Base-by-base conservation (phyloP, 53 echinoderm and acorn worm species). In the Pentamera pediparva region DNA sequence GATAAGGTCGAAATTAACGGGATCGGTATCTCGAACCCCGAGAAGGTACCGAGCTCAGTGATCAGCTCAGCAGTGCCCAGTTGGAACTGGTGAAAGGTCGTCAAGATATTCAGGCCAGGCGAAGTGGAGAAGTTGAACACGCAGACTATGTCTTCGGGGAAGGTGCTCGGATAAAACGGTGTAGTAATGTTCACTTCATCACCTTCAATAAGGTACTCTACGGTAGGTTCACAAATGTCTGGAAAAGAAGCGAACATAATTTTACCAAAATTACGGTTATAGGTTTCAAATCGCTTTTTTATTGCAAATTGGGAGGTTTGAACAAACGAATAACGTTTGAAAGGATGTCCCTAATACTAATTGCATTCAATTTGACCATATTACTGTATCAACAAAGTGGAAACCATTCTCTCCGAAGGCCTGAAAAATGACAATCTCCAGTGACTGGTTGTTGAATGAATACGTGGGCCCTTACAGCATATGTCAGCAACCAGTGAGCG, bases 121-220 rank as follows among this genome's bases (percentile, higher is more conserved):
- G 73, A 37, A 5, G 73, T 32, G n/a, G 73, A 53, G 55, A 72
- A 72, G 73, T 72, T 72, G 29, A n/a, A 72, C 1, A 32, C 19
- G 53, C 73, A 72, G 37, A 48, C 6, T 4, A 72, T 54, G 11
- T 53, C 52, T 11, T 36, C 19, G 0, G 73, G 67, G 36, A 35
- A 72, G n/a, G 51, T 35, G 6, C 25, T 9, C 4, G 73, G 73
- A 18, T 49, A 72, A 35, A 72, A 72, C 5, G 73, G 73, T 7
- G 55, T 72, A 5, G 67, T 43, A 3, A 67, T 67, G 67, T 67
- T 67, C 30, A 40, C 6, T 22, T 11, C 38, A 43, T 41, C 11
- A 13, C 43, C 67, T 28, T 43, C 67, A 24, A 2, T 10, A 17
- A 67, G 67, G 29, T 24, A 22, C 15, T 4, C 67, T 13, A 57